phyloP scores from a whole-genome alignment of 2,797 vertebrate species.

The Oreonectes daqikongensis region DNA sequence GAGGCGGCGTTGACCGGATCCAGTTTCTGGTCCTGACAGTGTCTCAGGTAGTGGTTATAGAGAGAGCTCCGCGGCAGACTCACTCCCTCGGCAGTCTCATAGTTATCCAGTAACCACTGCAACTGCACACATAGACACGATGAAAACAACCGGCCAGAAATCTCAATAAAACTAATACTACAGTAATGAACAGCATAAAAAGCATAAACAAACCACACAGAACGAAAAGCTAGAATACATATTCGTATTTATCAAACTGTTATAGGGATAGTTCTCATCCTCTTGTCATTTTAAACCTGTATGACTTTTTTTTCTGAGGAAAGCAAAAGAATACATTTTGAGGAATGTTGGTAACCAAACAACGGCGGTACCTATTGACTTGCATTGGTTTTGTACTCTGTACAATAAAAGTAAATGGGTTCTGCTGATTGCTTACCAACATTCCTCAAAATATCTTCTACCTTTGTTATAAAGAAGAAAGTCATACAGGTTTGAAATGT shows the following conservation, averaged over 20 bases:
- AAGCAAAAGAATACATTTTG: too few species aligned
- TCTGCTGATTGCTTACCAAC: too few species aligned
- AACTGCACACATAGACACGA: slow-evolving; percentile 77
- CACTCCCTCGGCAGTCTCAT: slow-evolving; percentile 93
- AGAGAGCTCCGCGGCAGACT: slow-evolving; percentile 93
- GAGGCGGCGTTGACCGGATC: slow-evolving; percentile 96
- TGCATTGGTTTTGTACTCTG: too few species aligned
- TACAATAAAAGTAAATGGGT: too few species aligned
- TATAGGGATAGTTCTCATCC: too few species aligned
- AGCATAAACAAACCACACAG: background rate
- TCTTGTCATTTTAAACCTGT: too few species aligned
- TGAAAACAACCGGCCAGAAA: background rate
- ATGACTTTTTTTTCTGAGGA: too few species aligned
- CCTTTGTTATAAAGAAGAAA: too few species aligned
- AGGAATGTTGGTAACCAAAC: too few species aligned
- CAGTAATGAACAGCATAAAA: background rate
- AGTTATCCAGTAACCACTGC: slow-evolving; percentile 97
- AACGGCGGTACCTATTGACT: too few species aligned
- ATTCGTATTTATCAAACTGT: background rate
- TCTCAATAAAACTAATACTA: background rate
- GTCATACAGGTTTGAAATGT: too few species aligned
- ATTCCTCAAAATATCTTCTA: too few species aligned
- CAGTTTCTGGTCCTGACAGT: slow-evolving; percentile 97
- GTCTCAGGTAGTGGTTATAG: slow-evolving; percentile 94
- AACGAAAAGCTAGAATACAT: background rate